Evolutionary conservation across 2,888 invertebrate genomes (phyloP), one percentile per base, ranked within the genome.

Genomic region (Drosophila borborema): DNA sequence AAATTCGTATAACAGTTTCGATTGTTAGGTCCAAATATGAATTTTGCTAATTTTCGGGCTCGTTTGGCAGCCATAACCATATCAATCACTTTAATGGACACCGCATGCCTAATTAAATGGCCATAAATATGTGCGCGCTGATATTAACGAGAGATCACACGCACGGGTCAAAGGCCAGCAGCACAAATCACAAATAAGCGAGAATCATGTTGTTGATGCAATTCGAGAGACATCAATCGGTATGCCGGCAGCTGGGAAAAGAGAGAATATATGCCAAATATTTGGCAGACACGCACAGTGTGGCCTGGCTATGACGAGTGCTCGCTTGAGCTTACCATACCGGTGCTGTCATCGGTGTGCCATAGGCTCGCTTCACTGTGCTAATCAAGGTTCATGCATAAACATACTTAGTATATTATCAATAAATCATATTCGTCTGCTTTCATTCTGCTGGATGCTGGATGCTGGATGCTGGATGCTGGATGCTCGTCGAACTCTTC

Each of bases 361-460:
- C 34, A 9, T 10, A 53, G 9, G 53, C 69, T 18, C 5, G 46
- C 23, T 6, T 31, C 43, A 81, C 84, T 60, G 72, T 78, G 46
- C 59, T 8, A 46, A 41, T 4, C 67, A 64, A 53, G 49, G 59
- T 48, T 62, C 51, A 53, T 56, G 28, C 38, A 53, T 60, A 58
- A 64, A 67, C 48, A 48, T 49, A 31, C 38, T 40, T 40, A 40
- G 9, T 49, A 28, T 31, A 77, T 70, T 68, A 64, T 55, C 41
- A 88, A 81, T 89, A 79, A 89, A 84, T 84, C 87, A 89, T 59
- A 46, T 41, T 69, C 69, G 59, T 58, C 71, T 67, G 82, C 64
- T 68, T 48, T 43, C 36, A 51, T 86, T 87, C 61, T 53, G 65
- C 54, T 63, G 64, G 61, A 23, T 23, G 28, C 28, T 28, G 28